These are phyloP conservation scores for Physeter macrocephalus DNA, from an alignment of 2,113 vertebrate genomes.

Conservation along the genomic window DNA sequence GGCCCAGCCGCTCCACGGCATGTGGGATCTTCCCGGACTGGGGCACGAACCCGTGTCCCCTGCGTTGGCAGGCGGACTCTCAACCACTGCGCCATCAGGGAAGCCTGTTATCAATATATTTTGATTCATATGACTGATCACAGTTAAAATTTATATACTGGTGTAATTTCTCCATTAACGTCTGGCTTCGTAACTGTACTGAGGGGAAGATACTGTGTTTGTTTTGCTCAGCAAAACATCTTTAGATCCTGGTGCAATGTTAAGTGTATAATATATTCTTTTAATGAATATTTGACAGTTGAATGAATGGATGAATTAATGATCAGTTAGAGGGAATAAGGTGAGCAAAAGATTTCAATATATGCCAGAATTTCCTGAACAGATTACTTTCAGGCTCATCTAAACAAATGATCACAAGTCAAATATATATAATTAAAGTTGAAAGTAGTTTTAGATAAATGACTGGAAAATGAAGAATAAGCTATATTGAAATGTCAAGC, in stretches of 20 bases:
- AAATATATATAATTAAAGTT: neutral
- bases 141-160: neutral
- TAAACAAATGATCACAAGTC: neutral
- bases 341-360: neutral
- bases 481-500: neutral
- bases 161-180: neutral
- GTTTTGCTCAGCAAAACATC: neutral
- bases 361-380: neutral
- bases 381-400: neutral
- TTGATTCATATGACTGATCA: neutral
- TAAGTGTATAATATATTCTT: neutral
- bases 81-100: too few species aligned
- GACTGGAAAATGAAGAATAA: slow-evolving; percentile 23
- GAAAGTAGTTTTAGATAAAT: slow-evolving; percentile 22
- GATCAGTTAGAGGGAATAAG: neutral
- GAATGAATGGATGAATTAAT: neutral
- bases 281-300: neutral
- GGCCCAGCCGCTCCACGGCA: too few species aligned
- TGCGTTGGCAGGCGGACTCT: too few species aligned
- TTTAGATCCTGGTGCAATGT: neutral
- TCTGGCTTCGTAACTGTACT: neutral
- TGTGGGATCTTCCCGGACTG: too few species aligned
- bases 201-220: neutral
- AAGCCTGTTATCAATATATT: neutral
- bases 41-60: too few species aligned